These are phyloP conservation scores for Philaenus spumarius DNA, from an alignment of 1,140 invertebrate genomes.

Conservation along the genomic window DNA sequence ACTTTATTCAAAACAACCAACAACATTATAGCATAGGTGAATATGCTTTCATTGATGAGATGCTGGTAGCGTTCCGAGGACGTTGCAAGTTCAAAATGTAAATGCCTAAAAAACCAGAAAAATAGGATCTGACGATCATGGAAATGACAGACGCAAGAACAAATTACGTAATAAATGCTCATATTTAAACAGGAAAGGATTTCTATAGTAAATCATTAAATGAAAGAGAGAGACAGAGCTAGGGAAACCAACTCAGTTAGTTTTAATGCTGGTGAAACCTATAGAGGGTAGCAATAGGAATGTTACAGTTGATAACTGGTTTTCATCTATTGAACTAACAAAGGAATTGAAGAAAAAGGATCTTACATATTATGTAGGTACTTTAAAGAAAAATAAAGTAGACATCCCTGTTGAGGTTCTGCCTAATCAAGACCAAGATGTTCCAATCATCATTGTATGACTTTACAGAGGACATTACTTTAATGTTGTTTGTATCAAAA, in stretches of 20 bases:
- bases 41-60: slow-evolving; percentile 32
- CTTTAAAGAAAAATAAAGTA: slow-evolving; percentile 35
- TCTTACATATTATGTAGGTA: slow-evolving; percentile 20
- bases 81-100: slow-evolving; percentile 37
- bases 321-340: slow-evolving; percentile 23
- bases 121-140: slow-evolving; percentile 34
- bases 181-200: slow-evolving; percentile 18
- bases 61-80: slow-evolving; percentile 35
- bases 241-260: slow-evolving; percentile 23
- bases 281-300: slow-evolving; percentile 18
- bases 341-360: slow-evolving; percentile 31
- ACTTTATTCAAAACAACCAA: slow-evolving; percentile 32
- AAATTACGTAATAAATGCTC: slow-evolving; percentile 19
- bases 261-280: slow-evolving; percentile 26
- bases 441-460: slow-evolving; percentile 16
- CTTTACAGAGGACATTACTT: slow-evolving; percentile 29
- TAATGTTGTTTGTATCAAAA: slow-evolving; percentile 32
- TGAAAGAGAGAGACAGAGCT: slow-evolving; percentile 6
- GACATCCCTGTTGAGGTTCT: slow-evolving; percentile 33
- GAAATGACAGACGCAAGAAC: slow-evolving; percentile 3
- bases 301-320: slow-evolving; percentile 28
- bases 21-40: slow-evolving; percentile 25
- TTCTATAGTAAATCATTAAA: not conserved
- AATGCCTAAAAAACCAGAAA: slow-evolving; percentile 40
- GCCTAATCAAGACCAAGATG: not conserved